Percentiles rank a stretch among this genome's conserved stretches.
Evolutionary conservation across 2,797 vertebrate species (phyloP).

Genomic region (Sebastiscus albofasciatus): DNA sequence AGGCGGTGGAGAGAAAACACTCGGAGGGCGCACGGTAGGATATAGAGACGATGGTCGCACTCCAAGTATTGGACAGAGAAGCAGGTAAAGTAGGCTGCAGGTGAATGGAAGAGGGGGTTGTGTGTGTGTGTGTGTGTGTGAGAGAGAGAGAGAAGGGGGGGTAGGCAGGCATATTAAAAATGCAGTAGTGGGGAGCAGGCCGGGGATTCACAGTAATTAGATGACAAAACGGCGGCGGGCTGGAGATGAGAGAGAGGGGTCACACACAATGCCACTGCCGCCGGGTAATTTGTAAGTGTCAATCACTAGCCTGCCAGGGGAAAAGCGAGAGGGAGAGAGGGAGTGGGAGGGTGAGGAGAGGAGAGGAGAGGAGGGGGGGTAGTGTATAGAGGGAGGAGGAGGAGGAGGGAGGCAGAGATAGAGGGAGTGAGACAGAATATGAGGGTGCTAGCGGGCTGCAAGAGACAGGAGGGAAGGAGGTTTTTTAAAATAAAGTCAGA

Average conservation of each 20-base stretch:
- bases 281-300: conserved; percentile 99
- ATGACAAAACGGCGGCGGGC: conserved; percentile 99
- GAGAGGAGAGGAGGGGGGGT: neutral
- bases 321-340: conserved; percentile 72
- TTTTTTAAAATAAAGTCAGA: conserved; percentile 24
- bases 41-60: conserved; percentile 56
- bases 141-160: conserved; percentile 22
- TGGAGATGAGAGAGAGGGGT: conserved; percentile 98
- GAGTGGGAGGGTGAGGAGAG: conserved; percentile 19
- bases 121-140: conserved; percentile 16
- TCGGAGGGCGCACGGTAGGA: conserved; percentile 48
- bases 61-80: conserved; percentile 62
- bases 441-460: conserved; percentile 40
- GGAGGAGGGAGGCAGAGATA: conserved; percentile 21
- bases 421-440: conserved; percentile 49
- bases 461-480: conserved; percentile 27
- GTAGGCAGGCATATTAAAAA: conserved; percentile 90
- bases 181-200: conserved; percentile 96
- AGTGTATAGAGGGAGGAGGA: conserved; percentile 6
- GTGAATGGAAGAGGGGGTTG: conserved; percentile 49
- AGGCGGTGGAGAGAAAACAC: conserved; percentile 65
- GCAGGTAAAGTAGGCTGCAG: conserved; percentile 70
- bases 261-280: conserved; percentile 97
- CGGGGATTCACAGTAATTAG: conserved; percentile 99
- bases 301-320: conserved; percentile 93